Base-by-base conservation (phyloP, 2,113 vertebrate genomes). In the Salvator merianae region DNA sequence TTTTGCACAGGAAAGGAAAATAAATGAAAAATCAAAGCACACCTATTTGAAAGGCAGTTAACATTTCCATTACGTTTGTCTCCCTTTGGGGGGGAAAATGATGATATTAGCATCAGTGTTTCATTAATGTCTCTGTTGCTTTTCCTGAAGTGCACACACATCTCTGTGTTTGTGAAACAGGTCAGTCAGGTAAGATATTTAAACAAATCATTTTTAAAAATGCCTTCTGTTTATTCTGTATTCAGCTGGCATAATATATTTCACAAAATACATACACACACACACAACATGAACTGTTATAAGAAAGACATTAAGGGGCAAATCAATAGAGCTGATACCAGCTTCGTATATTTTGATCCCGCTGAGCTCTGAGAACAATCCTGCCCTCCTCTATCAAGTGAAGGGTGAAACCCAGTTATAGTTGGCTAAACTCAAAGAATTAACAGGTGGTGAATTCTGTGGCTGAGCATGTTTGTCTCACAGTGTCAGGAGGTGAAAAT, bases 251-350 rank as follows among this genome's bases (percentile, higher is more conserved):
- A 87, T 59, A 87, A 69, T 85, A 84, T 59, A 40, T 88, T 92
- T 88, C 87, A 87, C 80, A 50, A 88, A 84, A 43, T 90, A 90
- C 84, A 77, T 47, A 9, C 43, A 47, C 43, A 47, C 43, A 47
- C 43, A 47, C 6, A 88, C 91, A 88, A 88, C 77, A 69, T 86
- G 86, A 91, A 90, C 88, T 88, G 91, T 81, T 88, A 36, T 85
- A 84, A 92, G 89, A 87, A 91, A 83, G 88, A 92, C 79, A 91
- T 84, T 74, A 87, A 87, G 91, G 79, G 85, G 88, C 84, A 91
- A 91, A 93, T 93, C 91, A 88, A 90, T 91, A 88, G 86, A 84
- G 86, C 84, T 90, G 88, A 74, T 93, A 85, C 90, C 90, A 87
- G 80, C 86, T 92, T 87, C 89, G 20, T 92, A 81, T 84, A 84